A percentile compares a stretch with the other conserved stretches of the same genome.
phyloP scores from a whole-genome alignment of 1,140 invertebrate genomes.

The Dolichoris vasculosae region DNA sequence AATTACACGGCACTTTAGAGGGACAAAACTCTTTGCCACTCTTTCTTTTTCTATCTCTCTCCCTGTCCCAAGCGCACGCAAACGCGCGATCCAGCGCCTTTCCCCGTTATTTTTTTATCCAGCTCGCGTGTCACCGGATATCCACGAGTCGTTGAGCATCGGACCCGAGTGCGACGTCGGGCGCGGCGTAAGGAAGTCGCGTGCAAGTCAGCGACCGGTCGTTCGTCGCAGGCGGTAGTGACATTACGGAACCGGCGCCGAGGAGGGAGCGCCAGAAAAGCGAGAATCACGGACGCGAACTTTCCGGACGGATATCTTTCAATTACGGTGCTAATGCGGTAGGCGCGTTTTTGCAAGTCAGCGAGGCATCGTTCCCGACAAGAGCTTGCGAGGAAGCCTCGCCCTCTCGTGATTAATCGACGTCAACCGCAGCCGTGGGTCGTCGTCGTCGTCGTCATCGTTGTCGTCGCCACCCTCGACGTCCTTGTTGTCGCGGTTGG shows the following conservation, averaged over 20 bases:
- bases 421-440: conserved; percentile 67
- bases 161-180: not conserved
- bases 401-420: conserved; percentile 69
- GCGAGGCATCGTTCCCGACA: conserved; percentile 70
- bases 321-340: conserved; percentile 73
- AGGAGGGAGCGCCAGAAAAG: conserved; percentile 49
- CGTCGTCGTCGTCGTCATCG: not conserved
- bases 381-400: conserved; percentile 29
- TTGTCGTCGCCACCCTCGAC: not conserved
- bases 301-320: conserved; percentile 74
- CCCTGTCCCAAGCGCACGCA: conserved; percentile 52
- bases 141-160: not conserved
- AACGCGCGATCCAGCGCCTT: not conserved
- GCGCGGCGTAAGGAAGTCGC: conserved; percentile 55
- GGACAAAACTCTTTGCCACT: conserved; percentile 41
- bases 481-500: not conserved
- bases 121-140: conserved; percentile 25
- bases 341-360: conserved; percentile 72
- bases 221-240: conserved; percentile 67
- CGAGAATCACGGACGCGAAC: conserved; percentile 65
- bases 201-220: conserved; percentile 65
- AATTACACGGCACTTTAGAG: conserved; percentile 50
- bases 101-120: not conserved
- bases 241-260: conserved; percentile 63
- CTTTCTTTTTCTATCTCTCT: conserved; percentile 30